Percentiles rank a stretch among this genome's conserved stretches.
Conservation (phyloP, 1,140 invertebrate species). For the Carposina sasakii region DNA sequence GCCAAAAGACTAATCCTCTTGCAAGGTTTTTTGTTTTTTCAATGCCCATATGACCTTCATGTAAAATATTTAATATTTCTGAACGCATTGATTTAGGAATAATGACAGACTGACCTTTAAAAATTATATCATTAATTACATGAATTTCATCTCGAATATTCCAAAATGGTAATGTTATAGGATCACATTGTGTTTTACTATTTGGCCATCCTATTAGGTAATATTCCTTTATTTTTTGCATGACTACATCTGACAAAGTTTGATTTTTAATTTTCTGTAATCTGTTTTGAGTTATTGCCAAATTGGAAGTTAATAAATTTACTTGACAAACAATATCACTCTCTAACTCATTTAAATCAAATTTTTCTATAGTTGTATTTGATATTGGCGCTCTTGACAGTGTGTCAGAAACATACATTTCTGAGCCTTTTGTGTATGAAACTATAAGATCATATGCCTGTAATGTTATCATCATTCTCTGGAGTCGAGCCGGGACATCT, state of each 20-base stretch:
- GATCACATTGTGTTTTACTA: conserved; percentile 25
- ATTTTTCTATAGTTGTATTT: too few species aligned
- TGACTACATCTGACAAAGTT: conserved; percentile 27
- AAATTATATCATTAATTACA: conserved; percentile 40
- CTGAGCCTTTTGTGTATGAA: too few species aligned
- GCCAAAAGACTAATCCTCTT: conserved; percentile 57
- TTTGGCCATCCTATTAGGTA: conserved; percentile 52
- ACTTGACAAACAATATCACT: conserved; percentile 22
- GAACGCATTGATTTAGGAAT: conserved; percentile 44
- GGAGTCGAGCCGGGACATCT: too few species aligned
- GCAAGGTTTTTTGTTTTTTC: conserved; percentile 47
- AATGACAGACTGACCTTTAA: conserved; percentile 41
- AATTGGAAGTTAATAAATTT: conserved; percentile 19
- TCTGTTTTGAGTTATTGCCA: conserved; percentile 20
- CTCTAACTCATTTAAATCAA: conserved; percentile 15
- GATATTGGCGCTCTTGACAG: too few species aligned
- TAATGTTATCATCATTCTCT: too few species aligned
- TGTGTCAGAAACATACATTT: too few species aligned
- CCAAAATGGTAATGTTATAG: conserved; percentile 35
- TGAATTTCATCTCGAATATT: conserved; percentile 37
- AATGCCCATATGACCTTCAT: conserved; percentile 62
- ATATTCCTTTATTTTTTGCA: conserved; percentile 28
- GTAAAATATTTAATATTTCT: conserved; percentile 47
- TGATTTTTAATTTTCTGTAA: conserved; percentile 29
- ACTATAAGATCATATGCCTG: too few species aligned